Base-by-base conservation (phyloP, 2,113 vertebrate genomes). In the Tachuris rubrigastra region DNA sequence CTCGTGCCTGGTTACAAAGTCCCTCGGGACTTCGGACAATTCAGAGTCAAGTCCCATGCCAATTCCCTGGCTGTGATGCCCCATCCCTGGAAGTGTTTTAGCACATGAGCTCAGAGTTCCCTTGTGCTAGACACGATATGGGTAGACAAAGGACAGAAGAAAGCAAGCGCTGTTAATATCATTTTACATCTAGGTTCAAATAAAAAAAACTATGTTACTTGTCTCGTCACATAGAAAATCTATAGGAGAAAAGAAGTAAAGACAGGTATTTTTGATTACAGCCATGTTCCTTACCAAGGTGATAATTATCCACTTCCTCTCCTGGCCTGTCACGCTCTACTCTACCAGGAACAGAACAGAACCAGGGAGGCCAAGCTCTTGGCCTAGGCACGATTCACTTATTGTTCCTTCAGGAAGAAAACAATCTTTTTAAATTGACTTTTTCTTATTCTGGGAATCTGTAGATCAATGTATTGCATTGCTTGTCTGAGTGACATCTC, bases 401-500 rank as follows among this genome's bases (percentile, higher is more conserved):
- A 31, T 17, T 87, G 76, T 15, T 90, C 60, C 79, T 85, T 81
- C 65, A 82, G 76, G 69, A 94, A 68, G 53, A 68, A 69, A 73
- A 88, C 25, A 37, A 53, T 35, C 44, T 15, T 81, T 62, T n/a
- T 72, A 90, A 95, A 90, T 9, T 28, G 60, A 72, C 49, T 74
- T 87, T 30, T 84, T 74, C 50, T 87, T 67, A 88, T 71, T 78
- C 82, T 67, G 72, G 56, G 56, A 71, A 69, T 90, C 56, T 86
- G 65, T 68, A 95, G 79, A 71, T 84, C 47, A 80, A 67, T 73
- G 52, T 35, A 56, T 68, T 56, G 65, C 56, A 15, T 13, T 47
- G 50, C 56, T 78, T 77, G 55, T 62, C 83, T 92, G 95, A 90
- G 76, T 60, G 90, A 93, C 90, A 72, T 44, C 88, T 44, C 90